Evolutionary conservation across 2,888 invertebrate genomes (phyloP).

Genomic region (Chrysolina oricalcia): DNA sequence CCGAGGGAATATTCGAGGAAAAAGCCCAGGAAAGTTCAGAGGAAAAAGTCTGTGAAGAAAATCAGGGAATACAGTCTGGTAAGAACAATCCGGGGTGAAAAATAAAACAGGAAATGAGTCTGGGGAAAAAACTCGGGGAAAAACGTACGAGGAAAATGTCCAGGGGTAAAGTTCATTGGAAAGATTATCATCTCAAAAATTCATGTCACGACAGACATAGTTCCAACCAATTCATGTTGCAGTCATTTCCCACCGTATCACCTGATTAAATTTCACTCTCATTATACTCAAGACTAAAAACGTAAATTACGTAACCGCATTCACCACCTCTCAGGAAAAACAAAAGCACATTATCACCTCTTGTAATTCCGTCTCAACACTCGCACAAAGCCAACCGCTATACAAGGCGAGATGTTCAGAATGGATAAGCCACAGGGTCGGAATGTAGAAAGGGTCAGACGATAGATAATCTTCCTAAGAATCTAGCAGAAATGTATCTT

Average conservation of each 20-base stretch:
- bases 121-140: too few relatives aligned
- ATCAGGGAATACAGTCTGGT: too few relatives aligned
- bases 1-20: too few relatives aligned
- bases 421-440: slow-evolving; percentile 1
- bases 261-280: slow-evolving; percentile 17
- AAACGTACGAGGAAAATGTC: too few relatives aligned
- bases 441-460: background rate
- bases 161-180: too few relatives aligned
- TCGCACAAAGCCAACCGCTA: slow-evolving; percentile 7
- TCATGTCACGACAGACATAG: too few relatives aligned
- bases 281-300: slow-evolving; percentile 12
- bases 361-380: slow-evolving; percentile 11
- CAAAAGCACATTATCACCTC: slow-evolving; percentile 19
- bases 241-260: background rate
- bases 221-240: too few relatives aligned
- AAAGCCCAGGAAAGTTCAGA: too few relatives aligned
- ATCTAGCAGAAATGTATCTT: background rate
- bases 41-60: too few relatives aligned
- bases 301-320: slow-evolving; percentile 12
- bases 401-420: background rate
- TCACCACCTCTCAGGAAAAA: slow-evolving; percentile 3
- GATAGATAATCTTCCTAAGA: background rate
- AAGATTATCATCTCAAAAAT: too few relatives aligned
- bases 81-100: too few relatives aligned
- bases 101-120: too few relatives aligned